Evolutionary conservation across 1,140 invertebrate genomes (phyloP).

Genomic region (Eriosoma lanigerum): DNA sequence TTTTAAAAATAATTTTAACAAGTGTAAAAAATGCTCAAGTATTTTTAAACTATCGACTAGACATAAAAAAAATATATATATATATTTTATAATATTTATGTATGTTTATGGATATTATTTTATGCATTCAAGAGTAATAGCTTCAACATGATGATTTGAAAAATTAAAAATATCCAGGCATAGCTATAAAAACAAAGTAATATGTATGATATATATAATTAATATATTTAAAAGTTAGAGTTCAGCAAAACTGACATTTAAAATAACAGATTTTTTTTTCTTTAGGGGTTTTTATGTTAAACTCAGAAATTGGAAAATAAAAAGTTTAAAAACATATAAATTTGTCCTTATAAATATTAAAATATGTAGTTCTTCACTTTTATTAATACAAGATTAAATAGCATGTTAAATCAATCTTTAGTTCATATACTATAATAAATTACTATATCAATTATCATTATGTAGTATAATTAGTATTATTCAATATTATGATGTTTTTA

Average conservation of each 20-base stretch:
- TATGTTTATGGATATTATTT: slow-evolving; percentile 4
- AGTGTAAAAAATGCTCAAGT: background rate
- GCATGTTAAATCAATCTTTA: no score
- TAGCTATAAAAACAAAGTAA: background rate
- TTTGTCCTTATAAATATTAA: no score
- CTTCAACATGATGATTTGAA: background rate
- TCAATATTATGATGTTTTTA: no score
- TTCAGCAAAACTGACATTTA: background rate
- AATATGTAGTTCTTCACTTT: no score
- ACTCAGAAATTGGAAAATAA: no score
- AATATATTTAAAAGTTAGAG: background rate
- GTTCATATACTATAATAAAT: no score
- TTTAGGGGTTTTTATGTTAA: no score
- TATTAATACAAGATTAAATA: no score
- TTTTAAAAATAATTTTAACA: background rate
- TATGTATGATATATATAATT: background rate
- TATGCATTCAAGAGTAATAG: slow-evolving; percentile 1
- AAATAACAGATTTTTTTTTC: no score
- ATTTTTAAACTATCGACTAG: slow-evolving; percentile 11
- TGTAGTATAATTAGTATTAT: no score
- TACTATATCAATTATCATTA: no score
- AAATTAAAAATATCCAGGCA: background rate
- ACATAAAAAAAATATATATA: background rate
- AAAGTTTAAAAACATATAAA: no score
- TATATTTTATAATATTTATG: background rate